These are phyloP conservation scores for Muntiacus muntjak DNA, from an alignment of 2,113 vertebrate species.

Conservation along the genomic window DNA sequence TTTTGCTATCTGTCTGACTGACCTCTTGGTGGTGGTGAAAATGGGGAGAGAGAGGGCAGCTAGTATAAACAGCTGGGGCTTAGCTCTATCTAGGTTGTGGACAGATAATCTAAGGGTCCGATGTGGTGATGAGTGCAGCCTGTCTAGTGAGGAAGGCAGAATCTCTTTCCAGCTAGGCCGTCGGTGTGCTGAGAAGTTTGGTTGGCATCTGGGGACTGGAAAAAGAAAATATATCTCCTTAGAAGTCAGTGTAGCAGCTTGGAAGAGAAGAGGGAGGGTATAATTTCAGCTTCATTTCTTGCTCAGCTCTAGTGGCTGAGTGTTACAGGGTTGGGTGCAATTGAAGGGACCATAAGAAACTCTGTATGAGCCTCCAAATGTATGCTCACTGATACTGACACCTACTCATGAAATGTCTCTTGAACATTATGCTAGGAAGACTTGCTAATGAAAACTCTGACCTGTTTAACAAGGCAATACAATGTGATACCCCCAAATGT, in stretches of 20 bases:
- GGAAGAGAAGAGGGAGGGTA: not conserved
- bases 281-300: not conserved
- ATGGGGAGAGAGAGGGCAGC: not conserved
- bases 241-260: not conserved
- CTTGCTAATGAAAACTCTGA: not conserved
- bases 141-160: not conserved
- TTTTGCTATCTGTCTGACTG: not conserved
- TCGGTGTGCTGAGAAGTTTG: not conserved
- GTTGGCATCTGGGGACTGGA: not conserved
- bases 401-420: not conserved
- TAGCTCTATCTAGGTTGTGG: not conserved
- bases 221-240: not conserved
- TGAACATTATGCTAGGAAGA: not conserved
- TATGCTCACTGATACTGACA: not conserved
- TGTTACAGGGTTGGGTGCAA: not conserved
- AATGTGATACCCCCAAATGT: not conserved
- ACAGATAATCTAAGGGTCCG: not conserved
- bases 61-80: not conserved
- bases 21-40: not conserved
- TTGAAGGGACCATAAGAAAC: not conserved
- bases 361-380: not conserved
- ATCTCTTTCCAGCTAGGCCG: not conserved
- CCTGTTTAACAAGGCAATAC: not conserved
- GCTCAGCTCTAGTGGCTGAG: not conserved
- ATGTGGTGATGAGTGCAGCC: not conserved